Evolutionary conservation across 2,797 vertebrate species (phyloP), one percentile per base, ranked within the genome.

Genomic region (Hipposideros larvatus): DNA sequence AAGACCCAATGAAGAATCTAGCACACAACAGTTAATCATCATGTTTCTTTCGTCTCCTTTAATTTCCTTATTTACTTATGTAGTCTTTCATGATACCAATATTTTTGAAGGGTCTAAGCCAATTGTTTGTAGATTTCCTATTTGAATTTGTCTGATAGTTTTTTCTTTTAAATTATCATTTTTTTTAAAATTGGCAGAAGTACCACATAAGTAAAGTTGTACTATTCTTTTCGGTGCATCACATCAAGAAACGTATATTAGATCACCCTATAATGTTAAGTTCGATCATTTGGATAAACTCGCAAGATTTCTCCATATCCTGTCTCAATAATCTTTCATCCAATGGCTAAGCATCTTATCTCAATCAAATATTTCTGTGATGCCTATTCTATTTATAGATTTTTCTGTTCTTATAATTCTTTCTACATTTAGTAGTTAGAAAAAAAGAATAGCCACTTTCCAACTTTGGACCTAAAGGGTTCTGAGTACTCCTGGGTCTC

Each of bases 341-440:
- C 53, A 71, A 43, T 37, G 53, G 22, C 83, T 90, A 71, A 79
- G 51, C 41, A 79, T 61, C 46, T 77, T 46, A 51, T 73, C 43
- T n/a, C 24, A 79, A 85, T 55, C 71, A 91, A 95, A 57, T 61
- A 82, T n/a, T 87, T 86, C 80, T 80, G 65, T 31, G 65, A 14
- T 57, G 26, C 6, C 70, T 90, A 65, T n/a, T 77, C 74, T 82
- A 65, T 15, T 68, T 84, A 61, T 28, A 18, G 28, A 96, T 89
- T 63, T 59, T 88, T 66, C 71, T 51, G 14, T 63, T 31, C 28
- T 28, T 19, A 7, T 41, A 83, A 84, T 87, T 95, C 41, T 68
- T 82, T 82, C 63, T 53, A 66, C 24, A 88, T 73, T 90, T 83
- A 87, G 79, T 78, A 88, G 31, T 41, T 74, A 34, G 24, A 37